phyloP scores from a whole-genome alignment of 2,888 invertebrate species.

The Drosophila neutralis region DNA sequence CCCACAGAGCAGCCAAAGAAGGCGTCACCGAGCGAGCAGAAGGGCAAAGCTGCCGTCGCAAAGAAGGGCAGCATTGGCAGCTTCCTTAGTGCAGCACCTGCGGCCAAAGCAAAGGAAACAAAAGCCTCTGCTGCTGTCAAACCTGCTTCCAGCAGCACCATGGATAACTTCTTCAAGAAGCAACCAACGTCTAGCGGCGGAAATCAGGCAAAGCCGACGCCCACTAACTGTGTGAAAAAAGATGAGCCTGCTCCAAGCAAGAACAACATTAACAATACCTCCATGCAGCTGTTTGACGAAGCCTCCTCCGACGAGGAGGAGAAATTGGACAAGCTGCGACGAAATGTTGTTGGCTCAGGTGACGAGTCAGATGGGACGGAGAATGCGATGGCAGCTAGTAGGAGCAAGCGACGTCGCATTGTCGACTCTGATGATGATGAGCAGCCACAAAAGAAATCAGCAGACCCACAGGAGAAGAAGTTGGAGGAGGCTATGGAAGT shows the following conservation, averaged over 20 bases:
- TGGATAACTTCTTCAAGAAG: constrained; percentile 69
- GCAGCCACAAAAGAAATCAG: constrained; percentile 65
- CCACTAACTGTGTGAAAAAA: constrained; percentile 30
- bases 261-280: constrained; percentile 59
- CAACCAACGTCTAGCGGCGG: constrained; percentile 32
- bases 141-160: constrained; percentile 37
- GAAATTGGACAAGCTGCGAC: constrained; percentile 77
- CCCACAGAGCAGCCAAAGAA: constrained; percentile 40
- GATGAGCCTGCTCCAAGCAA: constrained; percentile 31
- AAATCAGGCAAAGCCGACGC: constrained; percentile 32
- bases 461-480: constrained; percentile 55
- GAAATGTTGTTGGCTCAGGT: constrained; percentile 70
- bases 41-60: constrained; percentile 26
- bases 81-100: constrained; percentile 65
- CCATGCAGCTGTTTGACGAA: constrained; percentile 76
- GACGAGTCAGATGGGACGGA: constrained; percentile 52
- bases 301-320: constrained; percentile 83
- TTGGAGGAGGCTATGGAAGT: constrained; percentile 32
- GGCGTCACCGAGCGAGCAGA: constrained; percentile 50
- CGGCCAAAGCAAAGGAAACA: constrained; percentile 53
- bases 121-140: constrained; percentile 49
- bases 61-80: constrained; percentile 76
- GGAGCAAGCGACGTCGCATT: constrained; percentile 79
- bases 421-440: constrained; percentile 82
- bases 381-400: constrained; percentile 26